Conservation (phyloP, 2,113 vertebrate species). For the Hirundichthys speculiger region DNA sequence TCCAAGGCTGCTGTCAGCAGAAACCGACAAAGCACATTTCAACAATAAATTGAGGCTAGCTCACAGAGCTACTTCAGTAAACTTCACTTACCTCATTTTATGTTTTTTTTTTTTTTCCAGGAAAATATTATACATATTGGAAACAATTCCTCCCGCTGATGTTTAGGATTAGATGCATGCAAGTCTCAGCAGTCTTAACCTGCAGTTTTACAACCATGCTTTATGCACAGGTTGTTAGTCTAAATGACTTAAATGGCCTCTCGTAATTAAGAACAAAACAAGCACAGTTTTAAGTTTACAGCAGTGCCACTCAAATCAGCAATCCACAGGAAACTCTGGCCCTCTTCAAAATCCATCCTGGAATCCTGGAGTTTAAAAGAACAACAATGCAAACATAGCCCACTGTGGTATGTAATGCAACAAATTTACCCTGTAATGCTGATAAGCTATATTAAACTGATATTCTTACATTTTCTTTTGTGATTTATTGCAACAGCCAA, state of each 20-base stretch:
- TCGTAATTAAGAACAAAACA: slow-evolving; percentile 52
- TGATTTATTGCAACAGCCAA: neutral
- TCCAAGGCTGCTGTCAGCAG: too few relatives aligned
- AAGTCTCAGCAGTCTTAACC: slow-evolving; percentile 10
- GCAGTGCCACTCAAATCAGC: slow-evolving; percentile 37
- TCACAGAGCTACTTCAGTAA: too few relatives aligned
- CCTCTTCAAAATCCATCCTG: slow-evolving; percentile 15
- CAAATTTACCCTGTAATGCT: neutral
- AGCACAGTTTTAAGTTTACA: slow-evolving; percentile 43
- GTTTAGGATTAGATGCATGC: slow-evolving; percentile 18
- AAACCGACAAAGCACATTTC: too few relatives aligned
- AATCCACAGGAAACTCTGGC: slow-evolving; percentile 37
- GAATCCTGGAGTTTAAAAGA: slow-evolving; percentile 10
- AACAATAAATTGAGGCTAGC: too few relatives aligned
- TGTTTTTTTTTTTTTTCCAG: neutral
- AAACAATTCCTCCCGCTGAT: slow-evolving; percentile 1
- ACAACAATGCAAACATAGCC: slow-evolving; percentile 1
- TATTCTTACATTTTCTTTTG: neutral
- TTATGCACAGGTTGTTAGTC: slow-evolving; percentile 50
- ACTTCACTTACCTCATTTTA: too few relatives aligned
- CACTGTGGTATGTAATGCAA: neutral
- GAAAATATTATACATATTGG: slow-evolving; percentile 14
- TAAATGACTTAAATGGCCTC: slow-evolving; percentile 41
- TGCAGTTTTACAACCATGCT: slow-evolving; percentile 27
- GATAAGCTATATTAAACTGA: neutral